Percentiles rank a stretch among this genome's conserved stretches.
These are phyloP conservation scores for Limnephilus marmoratus DNA, from an alignment of 2,888 invertebrate genomes.

Conservation along the genomic window DNA sequence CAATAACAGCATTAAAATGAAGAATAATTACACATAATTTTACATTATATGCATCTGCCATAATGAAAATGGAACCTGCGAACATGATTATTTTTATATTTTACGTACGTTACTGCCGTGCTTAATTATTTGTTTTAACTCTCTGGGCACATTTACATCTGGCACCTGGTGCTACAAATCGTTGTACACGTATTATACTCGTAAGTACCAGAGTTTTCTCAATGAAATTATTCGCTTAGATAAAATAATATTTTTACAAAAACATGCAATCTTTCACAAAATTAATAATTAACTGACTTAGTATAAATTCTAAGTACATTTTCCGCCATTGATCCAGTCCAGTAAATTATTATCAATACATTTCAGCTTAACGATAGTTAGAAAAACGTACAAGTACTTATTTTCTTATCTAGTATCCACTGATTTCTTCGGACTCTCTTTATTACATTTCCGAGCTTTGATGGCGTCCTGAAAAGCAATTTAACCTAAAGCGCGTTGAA, in stretches of 20 bases:
- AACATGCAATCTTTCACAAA: not conserved
- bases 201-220: not conserved
- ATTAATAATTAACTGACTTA: not conserved
- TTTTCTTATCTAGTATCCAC: not conserved
- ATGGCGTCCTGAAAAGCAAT: not conserved
- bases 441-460: not conserved
- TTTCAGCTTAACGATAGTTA: not conserved
- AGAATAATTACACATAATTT: too few species aligned
- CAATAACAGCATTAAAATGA: too few species aligned
- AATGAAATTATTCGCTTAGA: too few species aligned
- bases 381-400: not conserved
- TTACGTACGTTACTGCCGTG: too few species aligned
- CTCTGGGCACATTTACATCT: not conserved
- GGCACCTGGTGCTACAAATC: not conserved
- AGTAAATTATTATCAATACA: not conserved
- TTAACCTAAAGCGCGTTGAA: not conserved
- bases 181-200: not conserved
- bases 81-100: too few species aligned
- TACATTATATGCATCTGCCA: too few species aligned
- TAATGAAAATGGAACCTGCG: too few species aligned
- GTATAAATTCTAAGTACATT: not conserved
- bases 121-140: not conserved
- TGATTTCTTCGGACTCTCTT: not conserved
- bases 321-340: not conserved
- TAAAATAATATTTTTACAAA: too few species aligned